These are phyloP conservation scores for Malurus elegans DNA, from an alignment of 2,113 vertebrate genomes.

Conservation along the genomic window DNA sequence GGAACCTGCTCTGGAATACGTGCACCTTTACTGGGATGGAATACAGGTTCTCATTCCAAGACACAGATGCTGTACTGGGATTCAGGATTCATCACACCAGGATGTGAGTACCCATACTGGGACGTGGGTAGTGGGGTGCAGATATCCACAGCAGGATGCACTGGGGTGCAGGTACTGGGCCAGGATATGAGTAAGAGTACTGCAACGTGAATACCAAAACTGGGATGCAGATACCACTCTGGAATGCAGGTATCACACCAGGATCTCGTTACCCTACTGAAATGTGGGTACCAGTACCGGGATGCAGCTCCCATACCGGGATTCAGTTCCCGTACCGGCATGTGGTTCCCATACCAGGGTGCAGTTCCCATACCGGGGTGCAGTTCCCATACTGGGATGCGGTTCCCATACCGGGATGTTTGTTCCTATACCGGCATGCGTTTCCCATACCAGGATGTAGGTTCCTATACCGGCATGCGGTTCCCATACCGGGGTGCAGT, in stretches of 20 bases:
- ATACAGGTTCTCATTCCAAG: neutral
- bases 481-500: fast-evolving
- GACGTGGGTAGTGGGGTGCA: fast-evolving
- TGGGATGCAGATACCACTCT: too few species aligned
- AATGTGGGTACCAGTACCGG: fast-evolving
- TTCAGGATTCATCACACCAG: fast-evolving
- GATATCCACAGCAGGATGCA: neutral
- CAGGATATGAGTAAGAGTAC: neutral
- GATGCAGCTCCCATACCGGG: too few species aligned
- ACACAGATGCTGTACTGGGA: neutral
- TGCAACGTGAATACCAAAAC: fast-evolving
- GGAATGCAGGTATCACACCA: neutral
- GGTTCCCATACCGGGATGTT: fast-evolving
- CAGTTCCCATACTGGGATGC: neutral
- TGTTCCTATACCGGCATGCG: fast-evolving
- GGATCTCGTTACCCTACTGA: fast-evolving
- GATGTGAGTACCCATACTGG: neutral
- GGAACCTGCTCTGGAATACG: neutral
- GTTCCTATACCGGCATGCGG: fast-evolving
- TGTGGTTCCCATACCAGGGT: too few species aligned
- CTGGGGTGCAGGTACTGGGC: neutral
- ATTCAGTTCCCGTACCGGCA: too few species aligned
- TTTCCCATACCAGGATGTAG: fast-evolving
- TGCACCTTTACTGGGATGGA: fast-evolving
- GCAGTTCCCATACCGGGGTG: neutral